These are phyloP conservation scores for Microplitis deprimator DNA, from an alignment of 2,888 invertebrate genomes.

Conservation along the genomic window DNA sequence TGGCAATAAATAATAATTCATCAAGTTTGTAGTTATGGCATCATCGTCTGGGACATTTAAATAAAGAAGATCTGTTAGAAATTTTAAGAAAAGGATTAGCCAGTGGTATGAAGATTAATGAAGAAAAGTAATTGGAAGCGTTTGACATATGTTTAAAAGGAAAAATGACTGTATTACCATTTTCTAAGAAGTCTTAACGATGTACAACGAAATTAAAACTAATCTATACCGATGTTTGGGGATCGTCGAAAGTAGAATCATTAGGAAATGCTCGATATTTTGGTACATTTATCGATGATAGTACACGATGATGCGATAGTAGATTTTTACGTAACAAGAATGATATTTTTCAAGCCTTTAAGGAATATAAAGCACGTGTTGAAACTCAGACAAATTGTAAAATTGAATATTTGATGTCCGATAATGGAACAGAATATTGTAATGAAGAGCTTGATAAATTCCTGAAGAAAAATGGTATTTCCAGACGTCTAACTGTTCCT, in stretches of 20 bases:
- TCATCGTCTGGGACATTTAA: background rate
- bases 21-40: conserved; percentile 3
- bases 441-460: conserved; percentile 46
- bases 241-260: conserved; percentile 35
- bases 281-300: conserved; percentile 49
- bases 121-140: background rate
- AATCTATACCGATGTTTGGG: conserved; percentile 42
- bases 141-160: conserved; percentile 37
- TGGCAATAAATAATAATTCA: background rate
- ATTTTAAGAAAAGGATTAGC: background rate
- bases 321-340: conserved; percentile 44
- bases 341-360: conserved; percentile 42
- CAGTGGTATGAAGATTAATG: background rate
- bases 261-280: conserved; percentile 45
- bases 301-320: conserved; percentile 44
- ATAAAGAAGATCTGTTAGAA: background rate
- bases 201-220: conserved; percentile 30
- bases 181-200: conserved; percentile 39
- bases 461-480: conserved; percentile 54
- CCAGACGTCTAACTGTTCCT: conserved; percentile 50
- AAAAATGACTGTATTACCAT: conserved; percentile 38
- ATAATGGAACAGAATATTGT: conserved; percentile 43
- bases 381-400: conserved; percentile 32
- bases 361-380: conserved; percentile 40
- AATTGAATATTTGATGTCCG: conserved; percentile 40